Percentiles rank a stretch among this genome's conserved stretches.
Evolutionary conservation across 2,113 vertebrate genomes (phyloP).

Genomic region (Cryptotis parvus): DNA sequence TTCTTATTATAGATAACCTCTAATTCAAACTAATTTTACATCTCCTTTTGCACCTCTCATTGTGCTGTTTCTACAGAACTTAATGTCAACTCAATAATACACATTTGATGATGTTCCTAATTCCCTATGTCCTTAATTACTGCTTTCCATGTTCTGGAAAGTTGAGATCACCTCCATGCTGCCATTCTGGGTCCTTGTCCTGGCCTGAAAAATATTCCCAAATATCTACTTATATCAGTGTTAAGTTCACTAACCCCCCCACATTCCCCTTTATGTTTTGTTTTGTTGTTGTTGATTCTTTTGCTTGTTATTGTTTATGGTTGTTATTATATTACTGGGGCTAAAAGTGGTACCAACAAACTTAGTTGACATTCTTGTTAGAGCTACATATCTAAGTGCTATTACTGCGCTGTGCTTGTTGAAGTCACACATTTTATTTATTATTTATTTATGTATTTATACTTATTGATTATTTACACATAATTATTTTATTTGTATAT

Average conservation of each 20-base stretch:
- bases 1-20: background rate
- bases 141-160: background rate
- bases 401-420: no score
- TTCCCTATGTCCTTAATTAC: background rate
- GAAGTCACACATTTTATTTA: no score
- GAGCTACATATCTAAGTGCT: no score
- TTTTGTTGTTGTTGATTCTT: no score
- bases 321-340: no score
- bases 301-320: no score
- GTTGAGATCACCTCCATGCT: background rate
- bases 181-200: background rate
- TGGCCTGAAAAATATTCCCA: background rate
- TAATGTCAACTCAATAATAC: background rate
- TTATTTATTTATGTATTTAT: no score
- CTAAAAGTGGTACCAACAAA: no score
- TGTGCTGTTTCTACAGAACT: background rate
- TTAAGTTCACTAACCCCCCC: background rate
- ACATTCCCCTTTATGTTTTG: background rate
- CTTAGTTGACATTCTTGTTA: no score
- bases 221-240: background rate
- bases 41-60: background rate
- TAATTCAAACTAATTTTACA: background rate
- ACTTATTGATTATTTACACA: no score
- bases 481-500: no score
- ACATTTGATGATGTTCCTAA: conserved; percentile 5